Evolutionary conservation across 2,888 invertebrate species (phyloP), one percentile per base, ranked within the genome.

Genomic region (Protonemura montana): DNA sequence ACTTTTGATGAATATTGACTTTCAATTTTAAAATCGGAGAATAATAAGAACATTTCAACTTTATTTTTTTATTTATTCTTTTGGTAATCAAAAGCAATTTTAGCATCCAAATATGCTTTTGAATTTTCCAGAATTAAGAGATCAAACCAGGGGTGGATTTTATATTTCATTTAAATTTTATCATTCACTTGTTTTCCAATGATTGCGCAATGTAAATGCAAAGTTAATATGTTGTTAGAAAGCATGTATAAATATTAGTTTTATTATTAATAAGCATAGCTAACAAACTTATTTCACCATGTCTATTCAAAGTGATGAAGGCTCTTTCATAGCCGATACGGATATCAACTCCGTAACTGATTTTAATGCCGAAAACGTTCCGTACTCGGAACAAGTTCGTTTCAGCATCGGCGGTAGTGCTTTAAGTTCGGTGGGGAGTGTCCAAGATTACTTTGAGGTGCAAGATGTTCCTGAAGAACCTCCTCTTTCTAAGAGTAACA

Each of bases 401-500:
- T 26, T 28, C 16, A 78, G 29, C 7, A 26, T 29, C 26, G 27
- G 78, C 21, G n/a, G 78, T 6, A 26, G 78, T 29, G 25, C 25
- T 25, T 6, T 78, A 26, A 78, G 78, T 26, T 78, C 78, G 2
- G 29, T 26, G n/a, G 27, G 27, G 13, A 78, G 78, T 26, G 1
- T 1, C 26, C 7, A 10, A 10, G 27, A 78, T 29, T 28, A 6
- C 25, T 26, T 28, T 78, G 78, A 78, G n/a, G 27, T n/a, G 10
- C 78, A 78, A 82, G 82, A 82, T n/a, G 30, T 28, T 30, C 30
- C 29, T 3, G 30, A 30, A 16, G 30, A 30, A 35, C 16, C 29
- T 29, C 26, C 27, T 6, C 42, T 83, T 42, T 93, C 93, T 27
- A 92, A 93, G 87, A 91, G 93, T 30, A 93, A 94, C 88, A 92